Conservation (phyloP, 2,113 vertebrate species). For the Ageneiosus marmoratus region DNA sequence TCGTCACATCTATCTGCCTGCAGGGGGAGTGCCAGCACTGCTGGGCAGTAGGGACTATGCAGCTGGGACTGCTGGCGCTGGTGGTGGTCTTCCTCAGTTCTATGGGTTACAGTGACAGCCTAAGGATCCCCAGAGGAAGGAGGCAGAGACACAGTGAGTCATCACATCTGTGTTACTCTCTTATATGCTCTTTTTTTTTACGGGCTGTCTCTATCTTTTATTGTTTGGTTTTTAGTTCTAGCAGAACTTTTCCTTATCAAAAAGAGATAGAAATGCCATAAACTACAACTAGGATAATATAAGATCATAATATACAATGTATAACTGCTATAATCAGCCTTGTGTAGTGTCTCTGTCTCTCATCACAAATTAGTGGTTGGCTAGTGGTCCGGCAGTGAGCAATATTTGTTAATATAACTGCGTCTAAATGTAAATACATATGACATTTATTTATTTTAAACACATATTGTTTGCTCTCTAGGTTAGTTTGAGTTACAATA, state of each 20-base stretch:
- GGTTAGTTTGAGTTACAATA: conserved; percentile 46
- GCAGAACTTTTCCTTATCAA: background rate
- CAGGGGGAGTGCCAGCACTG: conserved; percentile 72
- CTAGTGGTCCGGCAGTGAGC: conserved; percentile 33
- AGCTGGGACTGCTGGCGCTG: conserved; percentile 89
- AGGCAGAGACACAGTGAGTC: conserved; percentile 93
- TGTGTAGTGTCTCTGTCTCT: background rate
- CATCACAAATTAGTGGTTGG: conserved; percentile 2
- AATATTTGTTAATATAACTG: conserved; percentile 60
- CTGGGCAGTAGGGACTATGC: conserved; percentile 92
- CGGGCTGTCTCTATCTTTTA: background rate
- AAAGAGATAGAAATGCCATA: background rate
- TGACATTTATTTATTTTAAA: conserved; percentile 61
- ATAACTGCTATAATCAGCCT: conserved; percentile 8
- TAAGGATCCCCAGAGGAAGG: conserved; percentile 84
- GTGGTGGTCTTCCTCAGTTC: conserved; percentile 90
- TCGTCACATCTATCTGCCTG: conserved; percentile 75
- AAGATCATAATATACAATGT: background rate
- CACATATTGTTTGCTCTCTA: conserved; percentile 55
- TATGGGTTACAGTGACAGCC: conserved; percentile 82
- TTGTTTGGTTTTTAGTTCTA: background rate
- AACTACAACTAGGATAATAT: background rate
- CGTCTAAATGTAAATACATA: conserved; percentile 57
- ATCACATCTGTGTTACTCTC: conserved; percentile 31
- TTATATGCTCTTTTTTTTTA: conserved; percentile 53